phyloP scores from a whole-genome alignment of 2,888 invertebrate species.

The Cosmopolites sordidus region DNA sequence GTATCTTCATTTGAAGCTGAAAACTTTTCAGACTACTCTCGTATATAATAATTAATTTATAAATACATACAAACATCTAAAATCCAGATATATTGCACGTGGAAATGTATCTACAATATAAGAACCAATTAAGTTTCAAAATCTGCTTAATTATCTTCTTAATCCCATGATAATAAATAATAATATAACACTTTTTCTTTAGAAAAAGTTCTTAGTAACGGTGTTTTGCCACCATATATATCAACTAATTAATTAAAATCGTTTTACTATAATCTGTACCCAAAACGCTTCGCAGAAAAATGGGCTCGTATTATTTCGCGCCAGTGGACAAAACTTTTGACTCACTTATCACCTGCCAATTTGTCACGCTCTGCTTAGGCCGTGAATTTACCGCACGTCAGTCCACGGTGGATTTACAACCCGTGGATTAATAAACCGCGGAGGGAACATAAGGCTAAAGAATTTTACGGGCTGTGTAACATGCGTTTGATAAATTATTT shows the following conservation, averaged over 20 bases:
- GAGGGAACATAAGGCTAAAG: neutral
- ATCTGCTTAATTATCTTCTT: no score
- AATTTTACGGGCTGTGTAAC: neutral
- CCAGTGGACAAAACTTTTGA: slow-evolving; percentile 20
- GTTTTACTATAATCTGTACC: neutral
- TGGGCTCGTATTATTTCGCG: slow-evolving; percentile 20
- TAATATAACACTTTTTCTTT: no score
- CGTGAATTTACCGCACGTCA: slow-evolving; percentile 19
- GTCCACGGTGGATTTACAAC: slow-evolving; percentile 23
- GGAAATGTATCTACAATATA: no score
- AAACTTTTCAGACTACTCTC: no score
- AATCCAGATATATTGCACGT: no score
- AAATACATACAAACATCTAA: no score
- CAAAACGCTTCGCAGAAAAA: neutral
- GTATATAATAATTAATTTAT: no score
- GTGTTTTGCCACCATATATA: neutral
- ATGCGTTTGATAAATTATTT: no score
- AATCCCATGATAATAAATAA: no score
- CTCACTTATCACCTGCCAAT: slow-evolving; percentile 29
- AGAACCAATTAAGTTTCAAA: no score
- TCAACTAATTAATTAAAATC: neutral
- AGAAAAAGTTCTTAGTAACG: neutral
- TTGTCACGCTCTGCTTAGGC: slow-evolving; percentile 35
- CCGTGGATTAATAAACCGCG: slow-evolving; percentile 1
- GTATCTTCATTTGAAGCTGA: no score